These are phyloP conservation scores for Mylabris phalerata DNA, from an alignment of 1,140 invertebrate species.

Conservation along the genomic window DNA sequence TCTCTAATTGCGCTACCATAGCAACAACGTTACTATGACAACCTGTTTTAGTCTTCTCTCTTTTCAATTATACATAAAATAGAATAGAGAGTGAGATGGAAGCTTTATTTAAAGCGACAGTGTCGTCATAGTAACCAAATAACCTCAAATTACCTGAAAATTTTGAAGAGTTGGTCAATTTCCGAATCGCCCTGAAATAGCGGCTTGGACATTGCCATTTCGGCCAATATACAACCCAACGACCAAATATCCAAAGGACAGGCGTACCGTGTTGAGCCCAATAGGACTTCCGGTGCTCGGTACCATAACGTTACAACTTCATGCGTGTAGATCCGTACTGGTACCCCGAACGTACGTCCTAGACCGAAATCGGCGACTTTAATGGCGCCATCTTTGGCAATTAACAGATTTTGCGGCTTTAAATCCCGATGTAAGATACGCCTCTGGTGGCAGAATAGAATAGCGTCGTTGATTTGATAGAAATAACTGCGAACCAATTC, in stretches of 20 bases:
- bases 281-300: slow-evolving; percentile 92
- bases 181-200: slow-evolving; percentile 94
- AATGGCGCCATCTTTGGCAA: slow-evolving; percentile 69
- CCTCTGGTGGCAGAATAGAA: slow-evolving; percentile 92
- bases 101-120: too few species aligned
- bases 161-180: slow-evolving; percentile 91
- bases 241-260: slow-evolving; percentile 97
- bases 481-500: slow-evolving; percentile 50
- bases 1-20: neutral
- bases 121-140: neutral
- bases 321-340: slow-evolving; percentile 94
- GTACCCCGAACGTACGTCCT: slow-evolving; percentile 91
- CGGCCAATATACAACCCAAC: slow-evolving; percentile 92
- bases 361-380: slow-evolving; percentile 96
- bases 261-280: slow-evolving; percentile 84
- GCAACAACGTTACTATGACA: too few species aligned
- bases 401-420: slow-evolving; percentile 97
- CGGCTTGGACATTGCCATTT: slow-evolving; percentile 86
- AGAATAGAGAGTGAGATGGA: too few species aligned
- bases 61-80: too few species aligned
- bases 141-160: slow-evolving; percentile 52
- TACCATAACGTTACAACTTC: slow-evolving; percentile 99
- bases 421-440: slow-evolving; percentile 93
- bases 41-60: too few species aligned
- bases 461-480: slow-evolving; percentile 84